Evolutionary conservation across 2,113 vertebrate species (phyloP), one percentile per base, ranked within the genome.

Genomic region (Colinus virginianus): DNA sequence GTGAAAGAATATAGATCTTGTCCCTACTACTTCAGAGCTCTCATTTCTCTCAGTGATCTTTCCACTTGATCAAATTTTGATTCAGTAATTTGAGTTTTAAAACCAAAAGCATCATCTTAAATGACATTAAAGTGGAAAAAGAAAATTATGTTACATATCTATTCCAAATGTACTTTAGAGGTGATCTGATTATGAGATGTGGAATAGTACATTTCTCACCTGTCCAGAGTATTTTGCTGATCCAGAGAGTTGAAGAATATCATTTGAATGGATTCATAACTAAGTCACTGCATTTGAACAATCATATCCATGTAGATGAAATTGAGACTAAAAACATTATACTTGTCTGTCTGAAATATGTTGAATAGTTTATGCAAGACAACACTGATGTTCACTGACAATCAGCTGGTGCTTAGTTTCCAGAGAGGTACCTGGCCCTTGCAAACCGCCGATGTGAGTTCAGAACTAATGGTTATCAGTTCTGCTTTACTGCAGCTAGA

Each of bases 201-300:
- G 7, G 42, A 70, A 58, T 12, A 85, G 46, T 3, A 81, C 28
- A 62, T 53, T 78, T 81, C 23, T 77, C 32, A 72, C 34, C 61
- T 78, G 25, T 82, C 64, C 87, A 30, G n/a, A 91, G 61, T 43
- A 49, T 40, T 94, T 72, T 78, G 69, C 86, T 38, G 66, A 63
- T 40, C 13, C 14, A 93, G 59, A 78, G 11, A 42, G 77, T 46
- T 91, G n/a, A 80, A 89, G 49, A 86, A 66, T 21, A 7, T 70
- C 1, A 58, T 79, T 63, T 83, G 76, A 78, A 64, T 64, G 45
- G 86, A 89, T 84, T 94, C 78, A 59, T 51, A 89, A 90, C 71
- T 53, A 94, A 87, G 63, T 69, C 26, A 42, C 48, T 91, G 32
- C 51, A 72, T 89, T 92, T 58, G 69, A 89, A 86, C 84, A 62